Evolutionary conservation across 1,140 invertebrate species (phyloP).

Genomic region (Cydia amplana): DNA sequence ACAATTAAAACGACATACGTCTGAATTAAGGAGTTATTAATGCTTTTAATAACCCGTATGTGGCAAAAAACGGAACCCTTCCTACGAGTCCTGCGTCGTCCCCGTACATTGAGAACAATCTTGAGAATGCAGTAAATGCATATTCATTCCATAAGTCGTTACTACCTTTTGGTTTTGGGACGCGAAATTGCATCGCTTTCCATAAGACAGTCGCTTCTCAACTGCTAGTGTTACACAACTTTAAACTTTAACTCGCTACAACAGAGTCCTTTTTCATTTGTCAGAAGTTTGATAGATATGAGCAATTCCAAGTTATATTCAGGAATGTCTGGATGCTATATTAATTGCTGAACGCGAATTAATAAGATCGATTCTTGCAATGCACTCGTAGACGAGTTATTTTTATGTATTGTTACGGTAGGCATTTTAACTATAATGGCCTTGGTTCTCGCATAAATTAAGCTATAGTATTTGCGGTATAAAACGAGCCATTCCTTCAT

Average conservation of each 20-base stretch:
- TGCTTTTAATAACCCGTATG: constrained; percentile 4
- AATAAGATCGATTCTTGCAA: constrained; percentile 12
- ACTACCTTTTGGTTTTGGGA: background rate
- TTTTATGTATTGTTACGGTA: background rate
- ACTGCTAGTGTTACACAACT: background rate
- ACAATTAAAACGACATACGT: constrained; percentile 10
- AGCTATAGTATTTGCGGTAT: background rate
- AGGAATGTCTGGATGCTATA: background rate
- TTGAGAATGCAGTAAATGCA: background rate
- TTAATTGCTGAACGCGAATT: constrained; percentile 1
- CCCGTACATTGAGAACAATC: background rate
- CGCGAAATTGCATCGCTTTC: background rate
- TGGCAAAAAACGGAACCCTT: constrained; percentile 1
- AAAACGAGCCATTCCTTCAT: background rate
- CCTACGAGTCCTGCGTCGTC: background rate
- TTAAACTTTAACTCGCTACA: background rate
- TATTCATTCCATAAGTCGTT: background rate
- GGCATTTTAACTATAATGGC: constrained; percentile 16
- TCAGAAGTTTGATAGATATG: background rate
- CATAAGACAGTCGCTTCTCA: background rate
- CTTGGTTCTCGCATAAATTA: background rate
- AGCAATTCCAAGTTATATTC: background rate
- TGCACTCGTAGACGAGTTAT: constrained; percentile 5
- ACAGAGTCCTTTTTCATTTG: background rate
- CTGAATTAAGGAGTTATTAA: background rate